These are phyloP conservation scores for Gastrophysa polygoni DNA, from an alignment of 2,888 invertebrate genomes.

Conservation along the genomic window DNA sequence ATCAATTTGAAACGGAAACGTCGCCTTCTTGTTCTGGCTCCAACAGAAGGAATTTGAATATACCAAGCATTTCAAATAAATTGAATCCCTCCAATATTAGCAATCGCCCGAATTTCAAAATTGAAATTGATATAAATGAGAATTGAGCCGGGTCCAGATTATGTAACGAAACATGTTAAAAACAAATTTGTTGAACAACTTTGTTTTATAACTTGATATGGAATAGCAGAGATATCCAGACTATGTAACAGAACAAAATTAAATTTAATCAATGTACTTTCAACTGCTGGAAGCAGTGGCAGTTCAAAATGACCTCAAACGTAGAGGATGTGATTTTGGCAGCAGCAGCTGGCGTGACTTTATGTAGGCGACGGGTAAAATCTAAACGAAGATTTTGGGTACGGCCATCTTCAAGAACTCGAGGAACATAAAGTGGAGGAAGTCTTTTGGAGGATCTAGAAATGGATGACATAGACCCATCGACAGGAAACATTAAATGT, in stretches of 20 bases:
- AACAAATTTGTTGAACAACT: slow-evolving; percentile 10
- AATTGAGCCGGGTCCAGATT: slow-evolving; percentile 11
- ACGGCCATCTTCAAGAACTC: slow-evolving; percentile 22
- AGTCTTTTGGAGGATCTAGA: slow-evolving; percentile 23
- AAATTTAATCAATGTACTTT: neutral
- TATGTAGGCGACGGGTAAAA: neutral
- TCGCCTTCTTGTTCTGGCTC: no score
- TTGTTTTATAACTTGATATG: slow-evolving; percentile 1
- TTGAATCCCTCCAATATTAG: no score
- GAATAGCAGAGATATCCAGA: neutral
- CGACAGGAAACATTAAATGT: slow-evolving; percentile 25
- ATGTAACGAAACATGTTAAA: slow-evolving; percentile 13
- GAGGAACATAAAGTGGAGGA: slow-evolving; percentile 23
- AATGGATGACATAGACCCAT: slow-evolving; percentile 25
- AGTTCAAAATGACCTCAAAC: slow-evolving; percentile 7
- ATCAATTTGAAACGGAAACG: no score
- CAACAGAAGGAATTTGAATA: no score
- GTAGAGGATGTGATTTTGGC: slow-evolving; percentile 5
- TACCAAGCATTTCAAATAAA: no score
- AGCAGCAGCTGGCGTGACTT: slow-evolving; percentile 15
- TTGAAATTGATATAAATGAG: no score
- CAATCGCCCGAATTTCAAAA: no score
- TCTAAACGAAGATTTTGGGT: slow-evolving; percentile 24
- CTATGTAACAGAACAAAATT: slow-evolving; percentile 3
- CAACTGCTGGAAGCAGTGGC: neutral